Base-by-base conservation (phyloP, 2,888 invertebrate species). In the Lithophane ornitopus region DNA sequence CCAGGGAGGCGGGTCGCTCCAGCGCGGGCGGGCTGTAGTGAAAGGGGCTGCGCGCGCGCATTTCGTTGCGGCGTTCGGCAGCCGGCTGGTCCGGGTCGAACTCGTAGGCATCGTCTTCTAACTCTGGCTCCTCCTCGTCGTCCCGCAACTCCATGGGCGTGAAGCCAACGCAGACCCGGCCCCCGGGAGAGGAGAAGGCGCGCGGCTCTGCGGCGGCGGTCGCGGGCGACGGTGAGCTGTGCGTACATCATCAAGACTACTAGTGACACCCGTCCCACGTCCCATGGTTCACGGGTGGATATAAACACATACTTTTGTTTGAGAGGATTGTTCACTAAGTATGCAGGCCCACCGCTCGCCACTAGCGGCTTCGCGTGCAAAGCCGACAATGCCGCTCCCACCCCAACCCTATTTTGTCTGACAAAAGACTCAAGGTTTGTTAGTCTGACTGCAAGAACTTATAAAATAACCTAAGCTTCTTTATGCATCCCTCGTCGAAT, bases 1-100 rank as follows among this genome's bases (percentile, higher is more conserved):
- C 59, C 77, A 83, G 65, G 22, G 84, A 44, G 19, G 34, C 73
- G 9, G 81, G 83, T 22, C 81, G 72, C 63, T 70, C 71, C 4
- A 41, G 54, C 26, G 34, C 49, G 46, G 67, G 67, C 22, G 77
- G 52, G 34, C 41, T 70, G 72, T 39, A 34, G 52, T 58, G 56
- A 2, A 22, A 1, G 1, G 46, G 14, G 0, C 58, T 58, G 26
- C 54, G 62, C 34, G 63, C 52, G 44, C 52, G 54, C n/a, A 49
- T 34, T 19, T 80, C 70, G 22, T 65, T 69, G 52, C 66, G 76
- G 0, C 59, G 44, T 22, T 61, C 58, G 8, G 14, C 49, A 11
- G 56, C 7, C 3, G 44, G 65, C 71, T 76, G 81, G 52, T 65
- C 78, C 19, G 34, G 54, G n/a, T 81, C 67, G 34, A 54, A 72